Percentiles rank a stretch among this genome's conserved stretches.
These are phyloP conservation scores for Acleris laterana DNA, from an alignment of 2,888 invertebrate genomes.

Conservation along the genomic window DNA sequence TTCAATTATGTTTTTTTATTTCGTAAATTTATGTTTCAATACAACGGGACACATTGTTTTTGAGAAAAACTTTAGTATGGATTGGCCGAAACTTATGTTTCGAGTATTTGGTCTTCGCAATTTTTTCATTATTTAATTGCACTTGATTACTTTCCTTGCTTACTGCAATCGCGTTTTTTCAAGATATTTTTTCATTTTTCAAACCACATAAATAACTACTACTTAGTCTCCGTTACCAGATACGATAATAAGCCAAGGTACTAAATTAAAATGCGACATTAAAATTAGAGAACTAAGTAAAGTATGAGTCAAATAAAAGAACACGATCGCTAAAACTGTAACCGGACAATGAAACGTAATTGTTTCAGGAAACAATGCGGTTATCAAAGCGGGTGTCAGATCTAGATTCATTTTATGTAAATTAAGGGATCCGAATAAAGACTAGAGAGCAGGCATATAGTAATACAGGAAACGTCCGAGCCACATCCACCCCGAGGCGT, in stretches of 20 bases:
- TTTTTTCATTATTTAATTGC: no score
- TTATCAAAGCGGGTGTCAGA: slow-evolving; percentile 45
- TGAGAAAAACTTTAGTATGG: background rate
- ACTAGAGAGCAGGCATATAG: slow-evolving; percentile 65
- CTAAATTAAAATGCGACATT: background rate
- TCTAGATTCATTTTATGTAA: slow-evolving; percentile 74
- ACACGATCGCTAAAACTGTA: no score
- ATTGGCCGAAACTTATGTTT: no score
- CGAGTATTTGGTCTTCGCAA: no score
- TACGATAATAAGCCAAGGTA: background rate
- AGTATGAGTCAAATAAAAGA: no score
- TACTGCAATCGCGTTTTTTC: no score
- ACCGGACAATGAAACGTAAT: background rate
- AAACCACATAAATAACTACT: no score
- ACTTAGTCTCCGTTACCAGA: background rate
- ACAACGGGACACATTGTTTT: background rate
- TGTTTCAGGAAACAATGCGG: slow-evolving; percentile 44
- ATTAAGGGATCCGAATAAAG: slow-evolving; percentile 70
- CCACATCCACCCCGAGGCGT: slow-evolving; percentile 73
- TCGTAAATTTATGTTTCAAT: slow-evolving; percentile 11
- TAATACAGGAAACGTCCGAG: slow-evolving; percentile 79
- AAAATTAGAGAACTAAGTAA: no score
- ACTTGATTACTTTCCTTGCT: no score
- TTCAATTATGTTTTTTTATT: slow-evolving; percentile 18
- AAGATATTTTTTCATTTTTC: no score